Evolutionary conservation across 1,140 invertebrate species (phyloP), one percentile per base, ranked within the genome.

Genomic region (Armadillidium nasatum): DNA sequence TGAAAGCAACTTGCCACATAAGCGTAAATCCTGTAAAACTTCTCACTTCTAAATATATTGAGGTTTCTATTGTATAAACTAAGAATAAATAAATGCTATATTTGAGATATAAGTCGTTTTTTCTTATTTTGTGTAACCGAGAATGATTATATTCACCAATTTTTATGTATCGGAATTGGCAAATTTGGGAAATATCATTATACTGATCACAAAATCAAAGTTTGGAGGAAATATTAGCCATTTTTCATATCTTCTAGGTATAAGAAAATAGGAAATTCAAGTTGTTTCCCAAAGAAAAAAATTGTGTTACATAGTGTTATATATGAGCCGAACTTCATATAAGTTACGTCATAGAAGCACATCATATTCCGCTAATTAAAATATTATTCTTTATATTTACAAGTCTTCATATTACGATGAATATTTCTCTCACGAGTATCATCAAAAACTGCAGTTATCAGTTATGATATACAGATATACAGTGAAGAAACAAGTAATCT

Each of bases 1-100:
- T 23, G 77, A 79, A 79, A n/a, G n/a, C 50, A 70, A 79, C 71
- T 74, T 79, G 45, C 22, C n/a, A 67, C 66, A 78, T 60, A 78
- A n/a, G 10, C 19, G 76, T 76, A 75, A 80, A 79, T 73, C 77
- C 75, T 10, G 73, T 0, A 80, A 72, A 80, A 79, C 43, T 76
- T 43, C 45, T 78, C 60, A 78, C 23, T 78, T 78, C 6, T 74
- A 72, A 78, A 33, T 33, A 33, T 33, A 3, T 33, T 33, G 33
- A 33, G 33, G 33, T 33, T n/a, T n/a, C 33, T 33, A 19, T 22
- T 44, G 33, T 74, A 44, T 74, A 74, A 45, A 23, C 66, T 9
- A 22, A 78, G 46, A 44, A 43, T 78, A 66, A 44, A 77, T 78
- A 66, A 43, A 67, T 78, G 10, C 46, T 78, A 72, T 7, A 72